Percentiles rank a stretch among this genome's conserved stretches.
phyloP scores from a whole-genome alignment of 2,113 vertebrate species.

The Enhydra lutris region DNA sequence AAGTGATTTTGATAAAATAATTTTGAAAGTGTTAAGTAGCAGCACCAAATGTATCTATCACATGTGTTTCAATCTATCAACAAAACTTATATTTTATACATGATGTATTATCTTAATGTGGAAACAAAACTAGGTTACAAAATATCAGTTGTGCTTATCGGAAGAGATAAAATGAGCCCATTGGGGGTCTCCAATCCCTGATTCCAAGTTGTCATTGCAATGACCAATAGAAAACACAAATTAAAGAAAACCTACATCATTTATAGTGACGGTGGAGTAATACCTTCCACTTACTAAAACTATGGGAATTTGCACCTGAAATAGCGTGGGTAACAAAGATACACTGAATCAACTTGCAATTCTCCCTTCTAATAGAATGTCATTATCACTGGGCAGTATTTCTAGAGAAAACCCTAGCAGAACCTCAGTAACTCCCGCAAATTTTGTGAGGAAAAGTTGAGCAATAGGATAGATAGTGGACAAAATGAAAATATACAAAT shows the following conservation, averaged over 20 bases:
- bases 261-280: neutral
- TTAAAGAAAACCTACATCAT: neutral
- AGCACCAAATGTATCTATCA: neutral
- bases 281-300: neutral
- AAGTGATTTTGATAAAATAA: neutral
- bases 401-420: neutral
- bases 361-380: neutral
- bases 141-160: neutral
- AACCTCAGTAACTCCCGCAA: neutral
- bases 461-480: neutral
- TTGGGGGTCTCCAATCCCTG: accelerated
- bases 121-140: neutral
- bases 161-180: neutral
- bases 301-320: neutral
- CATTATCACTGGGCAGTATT: neutral
- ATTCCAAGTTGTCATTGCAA: neutral
- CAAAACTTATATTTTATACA: neutral
- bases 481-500: neutral
- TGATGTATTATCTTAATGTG: neutral
- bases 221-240: neutral
- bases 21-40: neutral
- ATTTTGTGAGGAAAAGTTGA: neutral
- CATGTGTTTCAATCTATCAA: neutral
- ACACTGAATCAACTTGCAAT: neutral
- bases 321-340: neutral